These are phyloP conservation scores for Plutomurus gul DNA, from an alignment of 1,140 invertebrate species.

Conservation along the genomic window DNA sequence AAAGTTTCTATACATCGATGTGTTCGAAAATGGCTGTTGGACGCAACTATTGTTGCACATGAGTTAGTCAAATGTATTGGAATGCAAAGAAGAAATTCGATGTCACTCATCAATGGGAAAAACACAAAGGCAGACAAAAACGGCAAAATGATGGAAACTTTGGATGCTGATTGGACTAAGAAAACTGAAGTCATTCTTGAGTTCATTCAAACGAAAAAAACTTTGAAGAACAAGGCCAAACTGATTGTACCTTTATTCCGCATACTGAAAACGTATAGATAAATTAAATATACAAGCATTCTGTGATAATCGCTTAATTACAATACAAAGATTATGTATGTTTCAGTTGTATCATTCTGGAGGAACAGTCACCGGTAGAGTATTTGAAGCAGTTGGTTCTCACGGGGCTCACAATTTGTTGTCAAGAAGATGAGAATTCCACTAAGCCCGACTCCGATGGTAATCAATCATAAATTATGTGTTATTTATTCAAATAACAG, in stretches of 20 bases:
- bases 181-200: slow-evolving; percentile 78
- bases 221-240: slow-evolving; percentile 67
- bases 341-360: slow-evolving; percentile 71
- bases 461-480: slow-evolving; percentile 56
- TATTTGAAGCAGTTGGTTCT: slow-evolving; percentile 87
- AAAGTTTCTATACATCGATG: slow-evolving; percentile 47
- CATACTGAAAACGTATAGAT: slow-evolving; percentile 69
- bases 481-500: not conserved
- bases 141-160: slow-evolving; percentile 17
- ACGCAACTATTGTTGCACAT: slow-evolving; percentile 66
- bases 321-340: not conserved
- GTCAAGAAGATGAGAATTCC: slow-evolving; percentile 63
- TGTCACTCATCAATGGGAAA: slow-evolving; percentile 61
- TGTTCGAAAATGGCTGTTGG: slow-evolving; percentile 57
- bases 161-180: slow-evolving; percentile 65
- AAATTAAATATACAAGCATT: not conserved
- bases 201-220: slow-evolving; percentile 80
- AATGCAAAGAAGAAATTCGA: slow-evolving; percentile 55
- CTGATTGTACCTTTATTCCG: slow-evolving; percentile 78
- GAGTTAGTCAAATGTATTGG: slow-evolving; percentile 66
- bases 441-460: slow-evolving; percentile 53
- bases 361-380: slow-evolving; percentile 81
- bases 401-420: slow-evolving; percentile 74
- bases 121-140: not conserved
- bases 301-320: not conserved